Evolutionary conservation across 2,113 vertebrate species (phyloP).

Genomic region (Microtus pennsylvanicus): DNA sequence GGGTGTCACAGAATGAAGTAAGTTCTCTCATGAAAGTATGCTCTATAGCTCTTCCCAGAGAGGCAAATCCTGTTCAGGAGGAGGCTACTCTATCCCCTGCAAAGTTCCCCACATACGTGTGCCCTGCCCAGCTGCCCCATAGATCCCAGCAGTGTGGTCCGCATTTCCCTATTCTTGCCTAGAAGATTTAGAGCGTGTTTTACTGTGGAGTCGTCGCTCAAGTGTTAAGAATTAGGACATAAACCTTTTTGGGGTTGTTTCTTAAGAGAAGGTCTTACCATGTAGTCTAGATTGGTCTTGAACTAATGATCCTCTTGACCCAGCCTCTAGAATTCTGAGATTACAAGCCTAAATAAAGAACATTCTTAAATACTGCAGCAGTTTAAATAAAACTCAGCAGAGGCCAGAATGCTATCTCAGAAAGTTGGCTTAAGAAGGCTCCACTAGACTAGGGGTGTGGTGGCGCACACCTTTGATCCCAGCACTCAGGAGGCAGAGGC

Average conservation of each 20-base stretch:
- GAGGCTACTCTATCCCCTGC: background rate
- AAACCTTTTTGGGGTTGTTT: background rate
- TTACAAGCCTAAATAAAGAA: background rate
- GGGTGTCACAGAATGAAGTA: background rate
- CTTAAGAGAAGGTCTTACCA: background rate
- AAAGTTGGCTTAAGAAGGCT: too few species aligned
- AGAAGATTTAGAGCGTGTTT: background rate
- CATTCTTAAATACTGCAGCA: background rate
- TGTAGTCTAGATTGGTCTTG: background rate
- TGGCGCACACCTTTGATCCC: background rate
- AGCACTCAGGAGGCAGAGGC: background rate
- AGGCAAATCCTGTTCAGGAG: background rate
- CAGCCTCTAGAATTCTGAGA: background rate
- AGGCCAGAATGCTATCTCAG: background rate
- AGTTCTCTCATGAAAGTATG: background rate
- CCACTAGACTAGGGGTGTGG: background rate
- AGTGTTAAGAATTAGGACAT: background rate
- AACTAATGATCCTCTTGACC: background rate
- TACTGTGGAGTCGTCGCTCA: background rate
- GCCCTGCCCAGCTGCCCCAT: too few species aligned
- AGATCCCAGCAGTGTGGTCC: background rate
- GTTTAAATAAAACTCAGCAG: background rate
- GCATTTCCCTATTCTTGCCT: background rate
- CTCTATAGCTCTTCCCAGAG: background rate
- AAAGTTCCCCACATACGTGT: too few species aligned